Evolutionary conservation across 1,140 invertebrate genomes (phyloP).

Genomic region (Pseudomyrmex dendroicus): DNA sequence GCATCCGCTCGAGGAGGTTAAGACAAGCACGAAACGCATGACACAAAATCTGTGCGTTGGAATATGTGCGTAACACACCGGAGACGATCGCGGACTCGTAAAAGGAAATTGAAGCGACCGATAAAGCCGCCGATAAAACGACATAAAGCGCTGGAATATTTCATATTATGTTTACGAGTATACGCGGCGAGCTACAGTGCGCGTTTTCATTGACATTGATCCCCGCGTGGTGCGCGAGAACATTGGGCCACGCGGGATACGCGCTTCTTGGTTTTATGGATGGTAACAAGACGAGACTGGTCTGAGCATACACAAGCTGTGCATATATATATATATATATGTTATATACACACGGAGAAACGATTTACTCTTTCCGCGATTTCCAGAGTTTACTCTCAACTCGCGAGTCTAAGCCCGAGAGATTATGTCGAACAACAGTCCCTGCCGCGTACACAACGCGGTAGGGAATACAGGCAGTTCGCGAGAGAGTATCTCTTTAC

Average conservation of each 20-base stretch:
- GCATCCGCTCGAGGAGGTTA: neutral
- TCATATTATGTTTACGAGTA: constrained; percentile 26
- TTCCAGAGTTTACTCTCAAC: constrained; percentile 27
- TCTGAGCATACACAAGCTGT: constrained; percentile 6
- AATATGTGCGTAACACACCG: neutral
- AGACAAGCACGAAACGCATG: neutral
- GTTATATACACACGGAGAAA: constrained; percentile 17
- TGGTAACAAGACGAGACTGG: constrained; percentile 57
- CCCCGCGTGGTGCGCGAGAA: neutral
- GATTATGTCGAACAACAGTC: constrained; percentile 49
- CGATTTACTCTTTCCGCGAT: constrained; percentile 50
- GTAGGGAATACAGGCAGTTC: constrained; percentile 9
- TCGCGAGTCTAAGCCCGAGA: constrained; percentile 37
- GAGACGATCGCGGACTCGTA: neutral
- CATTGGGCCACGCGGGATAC: constrained; percentile 14
- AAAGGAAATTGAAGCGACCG: neutral
- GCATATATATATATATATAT: neutral
- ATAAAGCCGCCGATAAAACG: constrained; percentile 24
- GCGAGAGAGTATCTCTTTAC: constrained; percentile 38
- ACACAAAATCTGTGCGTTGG: neutral
- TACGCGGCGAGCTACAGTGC: neutral
- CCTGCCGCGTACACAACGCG: constrained; percentile 2
- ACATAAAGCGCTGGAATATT: constrained; percentile 10
- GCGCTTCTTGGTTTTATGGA: constrained; percentile 47
- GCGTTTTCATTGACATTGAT: constrained; percentile 10